phyloP scores from a whole-genome alignment of 2,888 invertebrate species.

The Callyntrura sp. region DNA sequence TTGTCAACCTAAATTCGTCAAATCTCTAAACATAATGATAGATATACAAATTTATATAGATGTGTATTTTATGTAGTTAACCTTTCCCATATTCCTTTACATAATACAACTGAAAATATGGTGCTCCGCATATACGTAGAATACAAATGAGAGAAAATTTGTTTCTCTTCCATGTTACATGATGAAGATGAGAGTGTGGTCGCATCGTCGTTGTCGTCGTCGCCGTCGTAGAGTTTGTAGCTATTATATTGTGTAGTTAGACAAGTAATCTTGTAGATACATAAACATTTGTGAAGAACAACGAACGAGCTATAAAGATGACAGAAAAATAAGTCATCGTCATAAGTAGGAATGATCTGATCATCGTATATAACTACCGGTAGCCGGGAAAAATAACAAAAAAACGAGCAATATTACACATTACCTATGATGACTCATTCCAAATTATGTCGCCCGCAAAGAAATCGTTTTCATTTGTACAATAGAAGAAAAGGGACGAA shows the following conservation, averaged over 20 bases:
- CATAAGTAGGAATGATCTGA: neutral
- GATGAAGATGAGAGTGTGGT: neutral
- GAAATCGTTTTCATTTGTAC: slow-evolving; percentile 39
- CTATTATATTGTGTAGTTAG: neutral
- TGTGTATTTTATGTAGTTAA: slow-evolving; percentile 36
- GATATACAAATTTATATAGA: slow-evolving; percentile 23
- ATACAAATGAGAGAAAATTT: slow-evolving; percentile 16
- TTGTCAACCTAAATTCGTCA: slow-evolving; percentile 5
- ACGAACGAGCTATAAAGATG: slow-evolving; percentile 40
- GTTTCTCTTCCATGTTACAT: neutral
- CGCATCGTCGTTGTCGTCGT: no score
- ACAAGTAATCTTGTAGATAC: neutral
- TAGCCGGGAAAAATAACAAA: neutral
- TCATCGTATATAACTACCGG: slow-evolving; percentile 7
- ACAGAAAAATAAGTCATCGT: neutral
- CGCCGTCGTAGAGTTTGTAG: slow-evolving; percentile 13
- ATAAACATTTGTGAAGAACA: neutral
- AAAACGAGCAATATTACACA: neutral
- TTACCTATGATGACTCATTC: neutral
- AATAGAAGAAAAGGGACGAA: neutral
- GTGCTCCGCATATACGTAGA: slow-evolving; percentile 25
- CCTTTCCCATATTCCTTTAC: neutral
- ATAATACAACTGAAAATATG: neutral
- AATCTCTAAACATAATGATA: neutral
- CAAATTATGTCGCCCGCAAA: slow-evolving; percentile 25